Conservation (phyloP, 2,888 invertebrate genomes). For the Danaus chrysippus region DNA sequence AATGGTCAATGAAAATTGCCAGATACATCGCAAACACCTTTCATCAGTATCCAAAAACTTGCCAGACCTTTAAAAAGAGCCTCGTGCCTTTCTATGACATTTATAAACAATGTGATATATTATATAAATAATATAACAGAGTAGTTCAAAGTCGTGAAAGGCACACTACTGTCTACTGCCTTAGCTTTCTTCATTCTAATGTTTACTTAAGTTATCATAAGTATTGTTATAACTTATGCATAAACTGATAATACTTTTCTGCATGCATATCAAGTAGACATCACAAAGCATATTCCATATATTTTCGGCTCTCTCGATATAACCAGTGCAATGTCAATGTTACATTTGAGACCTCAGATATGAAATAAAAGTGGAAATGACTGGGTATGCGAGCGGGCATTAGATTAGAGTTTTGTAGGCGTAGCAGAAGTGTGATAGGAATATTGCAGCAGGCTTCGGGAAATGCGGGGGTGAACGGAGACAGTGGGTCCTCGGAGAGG, state of each 20-base stretch:
- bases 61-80: conserved; percentile 18
- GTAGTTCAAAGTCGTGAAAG: not conserved
- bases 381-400: conserved; percentile 22
- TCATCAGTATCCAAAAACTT: conserved; percentile 28
- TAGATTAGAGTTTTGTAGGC: conserved; percentile 27
- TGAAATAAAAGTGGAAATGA: not conserved
- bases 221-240: conserved; percentile 7
- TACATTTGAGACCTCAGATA: not conserved
- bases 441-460: conserved; percentile 76
- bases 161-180: not conserved
- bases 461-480: conserved; percentile 75
- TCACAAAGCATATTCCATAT: conserved; percentile 9
- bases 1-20: conserved; percentile 24
- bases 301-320: conserved; percentile 18
- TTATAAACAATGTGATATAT: not conserved
- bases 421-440: conserved; percentile 57
- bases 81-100: conserved; percentile 6
- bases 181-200: conserved; percentile 12
- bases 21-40: conserved; percentile 26
- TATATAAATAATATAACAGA: not conserved
- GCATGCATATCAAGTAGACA: conserved; percentile 18
- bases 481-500: conserved; percentile 72
- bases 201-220: conserved; percentile 2
- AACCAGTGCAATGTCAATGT: not conserved
- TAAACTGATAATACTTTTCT: conserved; percentile 1